A percentile compares a stretch with the other conserved stretches of the same genome.
phyloP scores from a whole-genome alignment of 2,888 invertebrate genomes.

The Tricholauxania praeusta region DNA sequence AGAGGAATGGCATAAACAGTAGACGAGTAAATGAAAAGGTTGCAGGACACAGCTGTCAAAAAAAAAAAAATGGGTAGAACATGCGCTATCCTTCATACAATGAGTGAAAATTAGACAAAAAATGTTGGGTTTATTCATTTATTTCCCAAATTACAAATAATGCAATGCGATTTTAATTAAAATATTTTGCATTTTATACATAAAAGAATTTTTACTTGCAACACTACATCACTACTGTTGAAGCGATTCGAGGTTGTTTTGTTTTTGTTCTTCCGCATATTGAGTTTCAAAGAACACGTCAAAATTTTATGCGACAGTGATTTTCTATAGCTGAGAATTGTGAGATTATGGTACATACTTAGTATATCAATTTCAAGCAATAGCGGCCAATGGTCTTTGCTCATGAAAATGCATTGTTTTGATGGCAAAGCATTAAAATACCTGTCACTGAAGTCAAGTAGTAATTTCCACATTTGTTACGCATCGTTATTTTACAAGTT shows the following conservation, averaged over 20 bases:
- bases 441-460: background rate
- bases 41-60: slow-evolving; percentile 1
- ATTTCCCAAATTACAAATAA: too few relatives aligned
- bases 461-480: too few relatives aligned
- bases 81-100: too few relatives aligned
- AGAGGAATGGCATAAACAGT: background rate
- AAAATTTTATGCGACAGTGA: slow-evolving; percentile 14
- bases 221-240: background rate
- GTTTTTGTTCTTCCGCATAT: slow-evolving; percentile 8
- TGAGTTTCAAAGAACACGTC: slow-evolving; percentile 16
- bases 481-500: too few relatives aligned
- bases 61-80: background rate
- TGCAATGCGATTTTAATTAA: background rate
- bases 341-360: background rate
- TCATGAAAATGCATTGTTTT: too few relatives aligned
- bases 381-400: too few relatives aligned
- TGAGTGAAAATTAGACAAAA: too few relatives aligned
- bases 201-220: background rate
- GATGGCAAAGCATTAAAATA: background rate
- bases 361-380: background rate
- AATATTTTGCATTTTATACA: background rate
- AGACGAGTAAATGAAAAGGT: too few relatives aligned
- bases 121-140: too few relatives aligned
- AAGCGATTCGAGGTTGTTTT: background rate
- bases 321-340: background rate